Conservation (phyloP, 2,888 invertebrate species). For the Pristionchus entomophagus region DNA sequence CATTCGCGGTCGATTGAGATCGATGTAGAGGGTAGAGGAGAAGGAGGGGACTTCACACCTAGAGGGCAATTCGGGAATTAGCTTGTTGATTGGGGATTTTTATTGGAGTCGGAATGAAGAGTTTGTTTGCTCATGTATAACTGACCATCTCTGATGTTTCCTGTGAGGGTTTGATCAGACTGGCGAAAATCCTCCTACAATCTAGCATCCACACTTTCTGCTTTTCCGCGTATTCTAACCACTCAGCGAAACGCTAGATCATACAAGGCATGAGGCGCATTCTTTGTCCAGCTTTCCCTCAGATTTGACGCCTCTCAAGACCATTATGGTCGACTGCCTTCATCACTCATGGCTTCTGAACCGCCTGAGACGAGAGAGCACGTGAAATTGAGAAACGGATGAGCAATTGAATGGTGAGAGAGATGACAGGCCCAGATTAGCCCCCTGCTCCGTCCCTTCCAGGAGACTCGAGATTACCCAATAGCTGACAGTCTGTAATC, state of each 20-base stretch:
- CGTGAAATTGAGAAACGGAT: neutral
- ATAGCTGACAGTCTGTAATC: conserved; percentile 41
- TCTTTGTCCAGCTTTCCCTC: neutral
- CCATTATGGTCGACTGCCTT: neutral
- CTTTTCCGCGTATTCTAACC: too few relatives aligned
- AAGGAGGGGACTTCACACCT: neutral
- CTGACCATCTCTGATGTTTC: too few relatives aligned
- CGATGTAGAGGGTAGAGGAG: neutral
- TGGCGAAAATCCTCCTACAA: neutral
- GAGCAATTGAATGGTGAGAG: neutral
- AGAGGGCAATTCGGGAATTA: too few relatives aligned
- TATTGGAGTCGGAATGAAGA: too few relatives aligned
- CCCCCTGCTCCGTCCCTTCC: neutral
- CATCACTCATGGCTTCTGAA: neutral
- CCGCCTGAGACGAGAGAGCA: neutral
- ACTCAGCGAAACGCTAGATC: too few relatives aligned
- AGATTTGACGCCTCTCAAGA: neutral
- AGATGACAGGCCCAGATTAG: conserved; percentile 28
- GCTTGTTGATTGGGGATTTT: too few relatives aligned
- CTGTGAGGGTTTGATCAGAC: neutral
- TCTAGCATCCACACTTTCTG: too few relatives aligned
- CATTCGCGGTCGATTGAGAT: conserved; percentile 32
- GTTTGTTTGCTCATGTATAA: too few relatives aligned
- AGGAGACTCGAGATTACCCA: conserved; percentile 4
- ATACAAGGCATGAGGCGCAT: too few relatives aligned